Evolutionary conservation across 2,888 invertebrate species (phyloP).

Genomic region (Sphecodes monilicornis): DNA sequence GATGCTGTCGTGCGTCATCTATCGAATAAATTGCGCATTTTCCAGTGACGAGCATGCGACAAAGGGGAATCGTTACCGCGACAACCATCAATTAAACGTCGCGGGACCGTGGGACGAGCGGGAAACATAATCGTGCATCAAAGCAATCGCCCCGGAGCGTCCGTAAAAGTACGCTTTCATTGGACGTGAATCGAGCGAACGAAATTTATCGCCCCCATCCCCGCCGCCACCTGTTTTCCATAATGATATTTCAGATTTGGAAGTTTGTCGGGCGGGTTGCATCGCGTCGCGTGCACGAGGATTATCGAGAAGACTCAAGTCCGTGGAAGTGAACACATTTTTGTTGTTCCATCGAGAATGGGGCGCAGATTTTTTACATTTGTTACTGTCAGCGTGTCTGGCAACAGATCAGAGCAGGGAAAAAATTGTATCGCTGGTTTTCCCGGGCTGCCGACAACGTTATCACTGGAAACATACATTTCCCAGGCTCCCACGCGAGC

Average conservation of each 20-base stretch:
- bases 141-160: background rate
- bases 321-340: background rate
- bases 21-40: background rate
- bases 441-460: slow-evolving; percentile 12
- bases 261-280: background rate
- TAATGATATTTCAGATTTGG: slow-evolving; percentile 1
- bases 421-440: background rate
- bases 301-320: background rate
- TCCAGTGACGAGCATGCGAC: background rate
- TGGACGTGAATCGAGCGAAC: background rate
- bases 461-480: slow-evolving; percentile 31
- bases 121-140: background rate
- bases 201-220: background rate
- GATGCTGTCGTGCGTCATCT: background rate
- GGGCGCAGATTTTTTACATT: background rate
- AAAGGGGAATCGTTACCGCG: background rate
- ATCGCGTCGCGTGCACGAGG: background rate
- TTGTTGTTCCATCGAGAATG: background rate
- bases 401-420: background rate
- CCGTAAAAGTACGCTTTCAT: background rate
- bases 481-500: background rate
- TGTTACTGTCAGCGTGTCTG: background rate
- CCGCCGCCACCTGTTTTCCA: background rate
- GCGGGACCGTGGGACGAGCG: background rate
- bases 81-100: background rate